Evolutionary conservation across 2,888 invertebrate genomes (phyloP), one percentile per base, ranked within the genome.

Genomic region (Campopleginae sp.): DNA sequence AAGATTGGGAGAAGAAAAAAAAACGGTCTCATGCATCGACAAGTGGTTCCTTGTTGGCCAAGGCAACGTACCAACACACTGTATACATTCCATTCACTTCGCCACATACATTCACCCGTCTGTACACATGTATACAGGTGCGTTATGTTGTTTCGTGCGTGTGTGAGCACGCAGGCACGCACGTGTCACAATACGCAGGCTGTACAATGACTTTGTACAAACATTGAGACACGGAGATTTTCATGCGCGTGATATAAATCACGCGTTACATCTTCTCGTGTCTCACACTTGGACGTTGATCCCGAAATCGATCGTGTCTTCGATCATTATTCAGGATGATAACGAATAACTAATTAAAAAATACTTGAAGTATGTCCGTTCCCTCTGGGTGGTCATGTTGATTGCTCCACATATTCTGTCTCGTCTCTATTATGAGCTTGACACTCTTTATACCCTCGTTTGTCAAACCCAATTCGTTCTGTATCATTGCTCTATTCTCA

Each of bases 31-130:
- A 78, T 78, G 78, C 84, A 85, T 85, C 81, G 81, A 81, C 84
- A 85, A 85, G 84, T 81, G 84, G 84, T 81, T 85, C 84, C 84
- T 85, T 75, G 84, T 85, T 78, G 81, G 74, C 81, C 68, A 38
- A 81, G 74, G 81, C 74, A 81, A 85, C 54, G 80, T 76, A 46
- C 70, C 48, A 63, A 72, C 75, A 65, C 38, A 72, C 80, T 70
- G 72, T 81, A n/a, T n/a, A 54, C 74, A 75, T 70, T 80, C 74
- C 81, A 85, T 81, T 85, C 78, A 78, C 72, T 54, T 33, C 63
- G 42, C 6, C 27, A 58, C 14, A 27, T 27, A 27, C 27, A 54
- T 12, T 23, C 10, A 27, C 27, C 8, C 42, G 23, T 0, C 17
- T 8, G 33, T 38, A 46, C 31, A 46, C 7, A 14, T 48, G 65